Base-by-base conservation (phyloP, 92 coral and sea anemone genomes). In the Diadumene lineata region DNA sequence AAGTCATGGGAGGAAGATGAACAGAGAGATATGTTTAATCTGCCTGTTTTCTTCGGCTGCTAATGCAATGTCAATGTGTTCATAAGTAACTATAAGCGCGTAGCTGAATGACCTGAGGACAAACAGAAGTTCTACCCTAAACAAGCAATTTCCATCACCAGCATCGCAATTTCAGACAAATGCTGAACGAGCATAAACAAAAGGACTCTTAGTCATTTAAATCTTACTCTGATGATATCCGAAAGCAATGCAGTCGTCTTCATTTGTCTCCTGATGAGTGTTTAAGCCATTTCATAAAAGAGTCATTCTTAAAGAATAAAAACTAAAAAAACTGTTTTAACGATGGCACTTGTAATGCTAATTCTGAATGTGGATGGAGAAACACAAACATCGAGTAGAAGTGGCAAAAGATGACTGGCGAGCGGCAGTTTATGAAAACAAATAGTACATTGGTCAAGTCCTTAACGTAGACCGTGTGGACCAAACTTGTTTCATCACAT, bases 141-240 rank as follows among this genome's bases (percentile, higher is more conserved):
- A 28, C 9, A 51, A 55, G 0, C 66, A 51, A 18, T 51, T 55
- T 72, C 23, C 34, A 1, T 55, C 66, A n/a, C 4, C 15, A 31
- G 77, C 79, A 1, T 73, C 2, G 18, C 31, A 60, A 27, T 73
- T 38, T 60, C 1, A 21, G 79, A 74, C 79, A 74, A 60, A 60
- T 33, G 23, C 43, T 50, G 6, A 50, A 70, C n/a, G 22, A 53
- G 51, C 9, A 63, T 8, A 70, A 70, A 23, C 75, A 70, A 70
- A 13, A 19, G 16, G 1, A 25, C 24, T 23, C 25, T 1, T 43
- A 70, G 21, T 33, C 43, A 19, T 23, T 70, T 24, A 50, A n/a
- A 10, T 18, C 11, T 21, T 70, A 70, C 21, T 22, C 64, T 19
- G 22, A 3, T 1, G 75, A 71, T 30, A 71, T 51, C 24, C 0